A percentile compares a stretch with the other conserved stretches of the same genome.
phyloP scores from a whole-genome alignment of 2,797 vertebrate genomes.

The Acanthis flammea region DNA sequence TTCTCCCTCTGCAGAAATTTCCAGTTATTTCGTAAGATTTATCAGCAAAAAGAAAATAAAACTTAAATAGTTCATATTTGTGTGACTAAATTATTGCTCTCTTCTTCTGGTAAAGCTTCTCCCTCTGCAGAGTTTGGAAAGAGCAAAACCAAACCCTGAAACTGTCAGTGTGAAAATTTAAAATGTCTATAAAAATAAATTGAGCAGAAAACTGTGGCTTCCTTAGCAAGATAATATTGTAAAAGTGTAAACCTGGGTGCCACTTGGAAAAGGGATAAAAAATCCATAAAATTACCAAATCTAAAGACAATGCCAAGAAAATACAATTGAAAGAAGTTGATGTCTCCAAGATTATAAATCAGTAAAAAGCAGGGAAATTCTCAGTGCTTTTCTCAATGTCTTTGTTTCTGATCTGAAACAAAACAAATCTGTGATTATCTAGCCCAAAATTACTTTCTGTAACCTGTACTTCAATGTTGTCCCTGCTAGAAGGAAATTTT shows the following conservation, averaged over 20 bases:
- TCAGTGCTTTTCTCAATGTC: not conserved
- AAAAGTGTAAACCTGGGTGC: not conserved
- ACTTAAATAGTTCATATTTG: too few species aligned
- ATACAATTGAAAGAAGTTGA: not conserved
- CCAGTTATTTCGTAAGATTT: too few species aligned
- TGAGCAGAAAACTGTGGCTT: not conserved
- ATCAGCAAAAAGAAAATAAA: too few species aligned
- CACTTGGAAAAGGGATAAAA: not conserved
- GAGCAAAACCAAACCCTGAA: not conserved
- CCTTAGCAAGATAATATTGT: not conserved
- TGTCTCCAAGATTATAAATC: not conserved
- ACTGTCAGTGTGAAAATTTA: not conserved
- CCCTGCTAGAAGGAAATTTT: not conserved
- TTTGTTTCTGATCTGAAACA: not conserved
- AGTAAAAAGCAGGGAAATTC: not conserved
- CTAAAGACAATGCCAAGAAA: not conserved
- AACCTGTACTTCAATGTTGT: not conserved
- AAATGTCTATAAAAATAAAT: fast-evolving
- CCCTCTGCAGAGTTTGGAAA: not conserved
- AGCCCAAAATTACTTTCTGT: not conserved
- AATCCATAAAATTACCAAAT: not conserved
- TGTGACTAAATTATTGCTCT: too few species aligned
- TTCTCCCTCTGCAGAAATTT: too few species aligned
- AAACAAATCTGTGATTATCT: not conserved
- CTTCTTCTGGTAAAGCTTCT: not conserved